Conservation (phyloP, 2,113 vertebrate genomes). For the Cyprinodon tularosa region DNA sequence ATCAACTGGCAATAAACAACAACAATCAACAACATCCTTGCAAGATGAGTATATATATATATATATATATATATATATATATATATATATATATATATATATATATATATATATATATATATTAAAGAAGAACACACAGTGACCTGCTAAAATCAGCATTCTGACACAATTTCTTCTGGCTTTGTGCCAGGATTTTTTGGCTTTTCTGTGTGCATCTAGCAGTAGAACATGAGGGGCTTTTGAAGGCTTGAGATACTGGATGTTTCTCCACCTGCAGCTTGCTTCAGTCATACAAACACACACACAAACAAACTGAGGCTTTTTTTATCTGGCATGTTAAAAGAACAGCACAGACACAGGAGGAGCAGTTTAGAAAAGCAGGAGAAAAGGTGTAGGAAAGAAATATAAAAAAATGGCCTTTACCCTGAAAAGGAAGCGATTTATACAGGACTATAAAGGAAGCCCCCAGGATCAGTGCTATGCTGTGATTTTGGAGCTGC, state of each 20-base stretch:
- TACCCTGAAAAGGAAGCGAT: conserved; percentile 69
- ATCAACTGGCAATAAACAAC: no score
- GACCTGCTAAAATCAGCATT: conserved; percentile 53
- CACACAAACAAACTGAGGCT: conserved; percentile 22
- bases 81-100: no score
- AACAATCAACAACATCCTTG: no score
- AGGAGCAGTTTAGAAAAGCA: conserved; percentile 58
- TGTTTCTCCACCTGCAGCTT: conserved; percentile 68
- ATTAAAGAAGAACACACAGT: conserved; percentile 28
- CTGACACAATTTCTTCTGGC: conserved; percentile 58
- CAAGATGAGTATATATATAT: no score
- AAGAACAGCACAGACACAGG: conserved; percentile 62
- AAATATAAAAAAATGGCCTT: conserved; percentile 65
- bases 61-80: no score
- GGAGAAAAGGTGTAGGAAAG: conserved; percentile 67
- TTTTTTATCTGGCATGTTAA: conserved; percentile 61
- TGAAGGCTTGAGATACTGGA: conserved; percentile 65
- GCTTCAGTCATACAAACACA: conserved; percentile 49
- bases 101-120: no score
- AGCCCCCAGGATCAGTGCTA: conserved; percentile 53
- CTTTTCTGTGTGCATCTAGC: conserved; percentile 65
- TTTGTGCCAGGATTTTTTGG: conserved; percentile 51
- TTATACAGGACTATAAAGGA: conserved; percentile 69
- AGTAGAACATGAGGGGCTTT: conserved; percentile 57
- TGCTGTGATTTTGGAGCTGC: conserved; percentile 49